Percentiles rank a stretch among this genome's conserved stretches.
Conservation (phyloP, 2,113 vertebrate species). For the Climacteris rufus region DNA sequence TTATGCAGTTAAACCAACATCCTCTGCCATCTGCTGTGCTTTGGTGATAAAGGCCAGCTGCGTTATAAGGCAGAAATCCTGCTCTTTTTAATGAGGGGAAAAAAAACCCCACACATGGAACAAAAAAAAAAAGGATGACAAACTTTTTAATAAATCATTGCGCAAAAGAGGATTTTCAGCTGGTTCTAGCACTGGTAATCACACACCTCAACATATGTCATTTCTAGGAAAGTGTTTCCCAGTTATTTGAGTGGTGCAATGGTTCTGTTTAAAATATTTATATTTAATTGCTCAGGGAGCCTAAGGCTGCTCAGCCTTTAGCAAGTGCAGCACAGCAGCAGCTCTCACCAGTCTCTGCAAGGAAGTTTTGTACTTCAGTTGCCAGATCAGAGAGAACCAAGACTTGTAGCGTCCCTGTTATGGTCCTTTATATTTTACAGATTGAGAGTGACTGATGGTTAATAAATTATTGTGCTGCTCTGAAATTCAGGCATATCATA, state of each 20-base stretch:
- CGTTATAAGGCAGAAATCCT: neutral
- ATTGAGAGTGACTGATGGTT: neutral
- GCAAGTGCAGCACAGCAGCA: neutral
- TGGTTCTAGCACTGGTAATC: neutral
- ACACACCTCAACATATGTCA: accelerated
- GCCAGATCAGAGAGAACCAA: neutral
- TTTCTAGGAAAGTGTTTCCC: neutral
- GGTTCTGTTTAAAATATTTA: neutral
- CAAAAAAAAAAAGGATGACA: neutral
- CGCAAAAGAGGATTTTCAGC: neutral
- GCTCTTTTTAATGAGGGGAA: neutral
- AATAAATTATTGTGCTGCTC: neutral
- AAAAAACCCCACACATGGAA: accelerated
- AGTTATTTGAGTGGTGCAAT: neutral
- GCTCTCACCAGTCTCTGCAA: neutral
- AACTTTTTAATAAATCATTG: neutral
- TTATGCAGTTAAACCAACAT: neutral
- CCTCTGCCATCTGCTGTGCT: neutral
- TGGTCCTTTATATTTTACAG: neutral
- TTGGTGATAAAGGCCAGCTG: neutral
- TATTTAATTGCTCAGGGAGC: neutral
- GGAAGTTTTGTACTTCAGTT: neutral
- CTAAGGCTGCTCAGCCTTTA: neutral
- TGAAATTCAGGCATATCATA: neutral
- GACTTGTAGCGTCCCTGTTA: accelerated